Evolutionary conservation across 2,797 vertebrate species (phyloP).

Genomic region (Notamacropus eugenii): DNA sequence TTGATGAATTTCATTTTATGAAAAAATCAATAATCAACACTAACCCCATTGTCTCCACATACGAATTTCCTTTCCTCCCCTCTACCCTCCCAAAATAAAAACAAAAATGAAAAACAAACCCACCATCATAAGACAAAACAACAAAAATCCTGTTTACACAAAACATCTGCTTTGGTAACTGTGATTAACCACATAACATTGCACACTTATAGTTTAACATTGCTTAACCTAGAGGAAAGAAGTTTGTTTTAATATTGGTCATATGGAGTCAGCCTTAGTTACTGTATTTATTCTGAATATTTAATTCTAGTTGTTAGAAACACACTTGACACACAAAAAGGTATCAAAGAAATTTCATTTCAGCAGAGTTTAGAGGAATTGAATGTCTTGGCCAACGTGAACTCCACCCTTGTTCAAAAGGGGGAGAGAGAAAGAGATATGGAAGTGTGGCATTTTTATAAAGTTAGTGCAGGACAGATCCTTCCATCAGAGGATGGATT

Average conservation of each 20-base stretch:
- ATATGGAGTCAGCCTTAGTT: background rate
- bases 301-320: background rate
- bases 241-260: background rate
- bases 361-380: no score
- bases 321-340: no score
- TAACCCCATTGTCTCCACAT: background rate
- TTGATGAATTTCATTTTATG: background rate
- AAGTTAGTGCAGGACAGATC: no score
- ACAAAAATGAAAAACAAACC: no score
- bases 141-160: background rate
- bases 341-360: no score
- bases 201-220: background rate
- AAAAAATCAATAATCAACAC: background rate
- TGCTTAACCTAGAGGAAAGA: background rate
- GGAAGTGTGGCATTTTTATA: no score
- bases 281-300: background rate
- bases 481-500: no score
- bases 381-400: no score
- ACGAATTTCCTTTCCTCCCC: background rate
- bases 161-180: background rate
- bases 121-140: background rate
- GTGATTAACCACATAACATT: background rate
- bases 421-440: no score
- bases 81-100: background rate
- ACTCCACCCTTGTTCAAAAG: no score